Evolutionary conservation across 2,888 invertebrate species (phyloP).

Genomic region (Drosophila putrida): DNA sequence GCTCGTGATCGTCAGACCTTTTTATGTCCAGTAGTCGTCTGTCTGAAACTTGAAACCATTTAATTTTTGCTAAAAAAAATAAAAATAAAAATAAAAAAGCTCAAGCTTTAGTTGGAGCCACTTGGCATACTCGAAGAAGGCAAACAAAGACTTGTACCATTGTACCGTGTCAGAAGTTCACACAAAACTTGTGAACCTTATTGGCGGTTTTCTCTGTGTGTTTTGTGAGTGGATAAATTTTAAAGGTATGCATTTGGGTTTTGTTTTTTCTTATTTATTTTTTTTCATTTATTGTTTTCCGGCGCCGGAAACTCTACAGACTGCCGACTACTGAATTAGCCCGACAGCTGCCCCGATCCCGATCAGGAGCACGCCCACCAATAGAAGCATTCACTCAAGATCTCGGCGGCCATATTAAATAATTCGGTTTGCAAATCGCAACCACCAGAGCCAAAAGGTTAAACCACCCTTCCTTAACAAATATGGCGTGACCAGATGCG

Average conservation of each 20-base stretch:
- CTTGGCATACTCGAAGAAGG: conserved; percentile 20
- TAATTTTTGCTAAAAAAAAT: conserved; percentile 33
- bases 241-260: conserved; percentile 15
- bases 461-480: conserved; percentile 22
- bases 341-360: conserved; percentile 35
- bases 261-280: too few species aligned
- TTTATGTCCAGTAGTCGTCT: conserved; percentile 26
- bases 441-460: neutral
- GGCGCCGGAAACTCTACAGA: conserved; percentile 65
- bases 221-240: conserved; percentile 8
- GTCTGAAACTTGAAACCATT: conserved; percentile 73
- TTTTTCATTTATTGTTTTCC: too few species aligned
- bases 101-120: conserved; percentile 11
- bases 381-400: conserved; percentile 2
- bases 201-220: conserved; percentile 24
- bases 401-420: conserved; percentile 23
- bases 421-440: neutral
- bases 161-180: conserved; percentile 70
- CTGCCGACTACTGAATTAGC: conserved; percentile 53
- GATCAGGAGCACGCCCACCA: conserved; percentile 25
- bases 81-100: too few species aligned
- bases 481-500: conserved; percentile 27
- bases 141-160: conserved; percentile 22
- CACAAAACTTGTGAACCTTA: conserved; percentile 73
- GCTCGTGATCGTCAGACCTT: conserved; percentile 48